Evolutionary conservation across 1,140 invertebrate genomes (phyloP).

Genomic region (Sinonovacula constricta): DNA sequence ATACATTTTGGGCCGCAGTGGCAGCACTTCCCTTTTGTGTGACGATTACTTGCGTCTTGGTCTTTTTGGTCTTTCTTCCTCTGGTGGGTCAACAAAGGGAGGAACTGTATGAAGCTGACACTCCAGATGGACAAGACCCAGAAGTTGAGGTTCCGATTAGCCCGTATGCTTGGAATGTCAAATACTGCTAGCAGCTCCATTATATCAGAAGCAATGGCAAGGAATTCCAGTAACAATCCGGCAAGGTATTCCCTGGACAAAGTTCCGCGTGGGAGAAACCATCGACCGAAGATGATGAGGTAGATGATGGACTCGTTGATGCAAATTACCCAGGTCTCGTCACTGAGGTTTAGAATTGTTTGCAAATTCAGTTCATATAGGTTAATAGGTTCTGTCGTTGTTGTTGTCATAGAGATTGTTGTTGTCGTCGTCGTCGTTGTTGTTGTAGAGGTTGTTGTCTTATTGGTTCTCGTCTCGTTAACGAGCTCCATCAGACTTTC

Average conservation of each 20-base stretch:
- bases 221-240: conserved; percentile 87
- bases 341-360: neutral
- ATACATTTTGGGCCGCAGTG: neutral
- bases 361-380: neutral
- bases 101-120: neutral
- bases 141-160: conserved; percentile 33
- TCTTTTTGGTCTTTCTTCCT: too few species aligned
- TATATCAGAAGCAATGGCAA: conserved; percentile 91
- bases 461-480: too few species aligned
- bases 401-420: neutral
- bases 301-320: conserved; percentile 93
- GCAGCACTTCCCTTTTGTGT: neutral
- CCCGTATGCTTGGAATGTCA: conserved; percentile 66
- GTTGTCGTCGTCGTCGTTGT: neutral
- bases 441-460: neutral
- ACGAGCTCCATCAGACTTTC: neutral
- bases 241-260: conserved; percentile 92
- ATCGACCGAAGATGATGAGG: conserved; percentile 90
- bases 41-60: neutral
- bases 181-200: conserved; percentile 97
- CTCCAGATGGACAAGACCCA: neutral
- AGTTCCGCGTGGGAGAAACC: conserved; percentile 89
- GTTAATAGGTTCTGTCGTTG: neutral
- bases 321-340: conserved; percentile 45
- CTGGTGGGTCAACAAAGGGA: neutral